These are phyloP conservation scores for Cariama cristata DNA, from an alignment of 2,113 vertebrate genomes.

Conservation along the genomic window DNA sequence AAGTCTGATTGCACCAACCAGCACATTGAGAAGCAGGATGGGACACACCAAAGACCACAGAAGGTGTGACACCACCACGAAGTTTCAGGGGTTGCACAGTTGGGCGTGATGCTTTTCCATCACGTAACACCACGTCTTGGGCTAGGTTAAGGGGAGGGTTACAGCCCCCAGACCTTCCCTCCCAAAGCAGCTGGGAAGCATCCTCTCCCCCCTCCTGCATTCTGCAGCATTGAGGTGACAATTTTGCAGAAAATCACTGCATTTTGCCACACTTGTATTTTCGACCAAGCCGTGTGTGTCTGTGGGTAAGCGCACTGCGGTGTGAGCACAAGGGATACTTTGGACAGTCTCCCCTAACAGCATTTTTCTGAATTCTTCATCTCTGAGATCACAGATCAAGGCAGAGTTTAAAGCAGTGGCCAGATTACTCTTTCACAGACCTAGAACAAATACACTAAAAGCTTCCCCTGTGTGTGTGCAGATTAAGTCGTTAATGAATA, in stretches of 20 bases:
- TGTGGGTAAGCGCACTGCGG: not conserved
- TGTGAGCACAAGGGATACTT: not conserved
- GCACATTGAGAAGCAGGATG: not conserved
- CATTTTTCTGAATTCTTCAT: slow-evolving; percentile 28
- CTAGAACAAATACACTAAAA: slow-evolving; percentile 54
- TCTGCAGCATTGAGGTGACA: not conserved
- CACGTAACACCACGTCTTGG: rapidly evolving
- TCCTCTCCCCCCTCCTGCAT: rapidly evolving
- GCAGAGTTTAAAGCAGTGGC: slow-evolving; percentile 31
- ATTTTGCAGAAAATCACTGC: not conserved
- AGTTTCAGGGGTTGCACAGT: not conserved
- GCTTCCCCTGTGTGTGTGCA: slow-evolving; percentile 16
- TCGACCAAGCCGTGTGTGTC: not conserved
- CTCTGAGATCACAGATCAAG: slow-evolving; percentile 52
- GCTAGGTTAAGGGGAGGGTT: not conserved
- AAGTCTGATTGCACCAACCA: not conserved
- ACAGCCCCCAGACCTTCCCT: not conserved
- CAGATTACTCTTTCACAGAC: slow-evolving; percentile 50
- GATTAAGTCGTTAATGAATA: slow-evolving; percentile 68
- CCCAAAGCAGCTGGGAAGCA: not conserved
- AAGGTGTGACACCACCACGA: rapidly evolving
- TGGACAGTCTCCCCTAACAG: not conserved
- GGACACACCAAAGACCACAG: not conserved
- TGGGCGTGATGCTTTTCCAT: not conserved
- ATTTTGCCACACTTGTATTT: rapidly evolving